Conservation (phyloP, 2,113 vertebrate species). For the Petrocephalus microphthalmus region DNA sequence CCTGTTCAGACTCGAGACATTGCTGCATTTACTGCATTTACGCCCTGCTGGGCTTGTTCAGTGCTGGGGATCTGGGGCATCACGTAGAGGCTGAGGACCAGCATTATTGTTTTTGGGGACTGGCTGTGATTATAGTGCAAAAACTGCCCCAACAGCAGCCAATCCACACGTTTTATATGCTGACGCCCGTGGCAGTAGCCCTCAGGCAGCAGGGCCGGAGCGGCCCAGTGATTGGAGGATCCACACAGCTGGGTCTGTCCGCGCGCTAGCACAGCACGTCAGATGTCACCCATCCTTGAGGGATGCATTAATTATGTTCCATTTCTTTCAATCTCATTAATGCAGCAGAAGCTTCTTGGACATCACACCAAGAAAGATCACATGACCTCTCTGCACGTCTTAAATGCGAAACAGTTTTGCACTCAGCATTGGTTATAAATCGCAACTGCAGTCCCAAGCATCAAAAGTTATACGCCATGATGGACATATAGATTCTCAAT, state of each 20-base stretch:
- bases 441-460: background rate
- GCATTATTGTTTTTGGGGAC: background rate
- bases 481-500: background rate
- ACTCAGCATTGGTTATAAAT: background rate
- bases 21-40: background rate
- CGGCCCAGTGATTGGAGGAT: background rate
- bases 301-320: background rate
- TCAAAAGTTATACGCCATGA: background rate
- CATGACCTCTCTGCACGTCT: background rate
- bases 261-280: background rate
- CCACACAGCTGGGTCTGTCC: background rate
- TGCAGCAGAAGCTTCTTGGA: background rate
- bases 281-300: background rate
- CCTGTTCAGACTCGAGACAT: background rate
- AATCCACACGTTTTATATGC: background rate
- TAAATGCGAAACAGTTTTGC: background rate
- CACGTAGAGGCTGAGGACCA: background rate
- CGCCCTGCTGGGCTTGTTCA: background rate
- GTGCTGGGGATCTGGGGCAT: background rate
- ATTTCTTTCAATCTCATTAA: background rate
- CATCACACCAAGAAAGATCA: background rate
- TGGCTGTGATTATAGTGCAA: background rate
- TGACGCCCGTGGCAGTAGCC: background rate
- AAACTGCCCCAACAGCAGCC: background rate
- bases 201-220: background rate